Evolutionary conservation across 2,888 invertebrate species (phyloP).

Genomic region (Endotricha flammealis): DNA sequence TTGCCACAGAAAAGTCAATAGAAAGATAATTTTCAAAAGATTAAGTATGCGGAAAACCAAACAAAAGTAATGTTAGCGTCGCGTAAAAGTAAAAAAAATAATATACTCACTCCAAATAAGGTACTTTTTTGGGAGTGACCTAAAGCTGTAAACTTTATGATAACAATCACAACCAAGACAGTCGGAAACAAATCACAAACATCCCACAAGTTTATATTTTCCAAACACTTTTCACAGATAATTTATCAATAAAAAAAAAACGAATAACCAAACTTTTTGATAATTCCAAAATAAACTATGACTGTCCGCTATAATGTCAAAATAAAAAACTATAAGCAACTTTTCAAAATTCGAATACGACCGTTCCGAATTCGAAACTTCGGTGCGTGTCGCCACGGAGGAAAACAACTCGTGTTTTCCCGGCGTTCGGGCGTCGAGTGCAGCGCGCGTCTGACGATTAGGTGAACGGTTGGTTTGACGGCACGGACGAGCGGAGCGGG

Average conservation of each 20-base stretch:
- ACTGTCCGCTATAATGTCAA: slow-evolving; percentile 8
- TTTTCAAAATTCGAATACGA: slow-evolving; percentile 43
- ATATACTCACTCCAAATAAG: slow-evolving; percentile 58
- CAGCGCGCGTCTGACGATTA: slow-evolving; percentile 66
- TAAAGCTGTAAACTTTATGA: slow-evolving; percentile 36
- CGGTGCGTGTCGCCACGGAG: slow-evolving; percentile 55
- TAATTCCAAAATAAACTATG: slow-evolving; percentile 16
- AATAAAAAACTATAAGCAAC: slow-evolving; percentile 25
- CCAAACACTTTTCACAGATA: slow-evolving; percentile 37
- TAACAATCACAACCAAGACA: slow-evolving; percentile 46
- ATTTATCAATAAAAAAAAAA: slow-evolving; percentile 21
- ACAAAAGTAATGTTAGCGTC: neutral
- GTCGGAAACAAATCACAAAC: slow-evolving; percentile 58
- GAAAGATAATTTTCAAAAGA: slow-evolving; percentile 40
- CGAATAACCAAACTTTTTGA: slow-evolving; percentile 16
- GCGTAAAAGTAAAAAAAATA: slow-evolving; percentile 16
- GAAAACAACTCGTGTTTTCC: slow-evolving; percentile 74
- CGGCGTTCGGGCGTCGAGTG: slow-evolving; percentile 75
- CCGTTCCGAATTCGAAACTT: slow-evolving; percentile 53
- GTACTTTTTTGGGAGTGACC: slow-evolving; percentile 33
- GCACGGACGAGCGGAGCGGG: slow-evolving; percentile 52
- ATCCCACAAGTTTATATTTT: slow-evolving; percentile 59
- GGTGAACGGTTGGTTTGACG: slow-evolving; percentile 57
- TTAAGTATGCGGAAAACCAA: slow-evolving; percentile 12
- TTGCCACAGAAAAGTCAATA: slow-evolving; percentile 39